phyloP scores from a whole-genome alignment of 2,113 vertebrate genomes.

The Brienomyrus brachyistius region DNA sequence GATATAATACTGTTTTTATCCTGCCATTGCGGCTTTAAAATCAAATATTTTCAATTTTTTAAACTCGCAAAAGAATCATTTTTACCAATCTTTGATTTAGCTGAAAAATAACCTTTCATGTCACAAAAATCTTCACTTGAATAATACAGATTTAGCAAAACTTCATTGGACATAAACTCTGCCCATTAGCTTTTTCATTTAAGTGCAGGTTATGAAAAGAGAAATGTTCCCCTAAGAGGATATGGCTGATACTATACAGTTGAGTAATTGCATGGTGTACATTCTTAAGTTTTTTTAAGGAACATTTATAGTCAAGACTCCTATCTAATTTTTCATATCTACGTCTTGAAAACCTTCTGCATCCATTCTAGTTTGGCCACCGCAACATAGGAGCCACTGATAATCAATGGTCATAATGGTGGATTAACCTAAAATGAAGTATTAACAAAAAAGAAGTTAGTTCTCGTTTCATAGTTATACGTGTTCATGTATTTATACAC shows the following conservation, averaged over 20 bases:
- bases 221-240: neutral
- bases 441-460: neutral
- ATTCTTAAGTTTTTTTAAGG: neutral
- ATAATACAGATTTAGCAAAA: neutral
- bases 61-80: neutral
- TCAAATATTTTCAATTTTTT: neutral
- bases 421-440: neutral
- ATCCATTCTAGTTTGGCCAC: neutral
- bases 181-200: neutral
- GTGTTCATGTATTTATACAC: neutral
- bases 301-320: neutral
- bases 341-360: neutral
- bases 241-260: neutral
- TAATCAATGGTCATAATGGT: neutral
- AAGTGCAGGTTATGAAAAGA: neutral
- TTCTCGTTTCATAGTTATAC: neutral
- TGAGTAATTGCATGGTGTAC: neutral
- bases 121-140: neutral
- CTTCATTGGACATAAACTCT: neutral
- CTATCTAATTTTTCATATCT: neutral
- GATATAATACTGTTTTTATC: neutral
- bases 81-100: neutral
- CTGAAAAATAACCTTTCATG: neutral
- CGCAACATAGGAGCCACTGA: neutral
- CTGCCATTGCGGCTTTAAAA: neutral